Percentiles rank a stretch among this genome's conserved stretches.
phyloP scores from a whole-genome alignment of 2,113 vertebrate genomes.

The Crypturellus undulatus region DNA sequence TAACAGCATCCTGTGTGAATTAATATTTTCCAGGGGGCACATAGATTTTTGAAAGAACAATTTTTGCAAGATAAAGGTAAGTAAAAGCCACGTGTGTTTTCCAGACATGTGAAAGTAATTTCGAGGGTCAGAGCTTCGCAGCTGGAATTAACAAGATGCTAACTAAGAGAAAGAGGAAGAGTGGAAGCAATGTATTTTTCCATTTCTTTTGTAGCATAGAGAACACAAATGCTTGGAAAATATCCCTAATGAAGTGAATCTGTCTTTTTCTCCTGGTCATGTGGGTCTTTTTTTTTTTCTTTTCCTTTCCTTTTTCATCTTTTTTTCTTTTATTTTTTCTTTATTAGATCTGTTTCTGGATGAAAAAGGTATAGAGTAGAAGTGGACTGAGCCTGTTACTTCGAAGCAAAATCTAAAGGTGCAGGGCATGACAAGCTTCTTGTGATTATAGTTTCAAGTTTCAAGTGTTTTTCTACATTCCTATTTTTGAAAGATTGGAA shows the following conservation, averaged over 20 bases:
- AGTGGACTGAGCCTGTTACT: background rate
- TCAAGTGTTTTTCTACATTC: background rate
- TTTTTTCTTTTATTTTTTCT: background rate
- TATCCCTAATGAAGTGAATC: background rate
- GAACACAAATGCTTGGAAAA: background rate
- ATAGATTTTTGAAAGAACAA: constrained; percentile 3
- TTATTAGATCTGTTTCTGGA: background rate
- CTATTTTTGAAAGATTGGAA: background rate
- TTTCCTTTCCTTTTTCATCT: background rate
- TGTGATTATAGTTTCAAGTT: background rate
- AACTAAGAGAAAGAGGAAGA: constrained; percentile 9
- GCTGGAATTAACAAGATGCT: constrained; percentile 33
- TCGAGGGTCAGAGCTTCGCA: constrained; percentile 46
- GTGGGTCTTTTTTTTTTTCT: background rate
- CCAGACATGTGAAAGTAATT: constrained; percentile 62
- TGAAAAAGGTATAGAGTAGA: background rate
- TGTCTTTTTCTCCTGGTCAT: background rate
- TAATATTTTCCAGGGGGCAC: background rate
- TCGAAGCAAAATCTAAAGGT: background rate
- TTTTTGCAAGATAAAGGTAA: constrained; percentile 19
- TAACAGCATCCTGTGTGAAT: constrained; percentile 2
- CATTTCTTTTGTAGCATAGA: background rate
- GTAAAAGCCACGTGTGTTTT: constrained; percentile 39
- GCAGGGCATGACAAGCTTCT: background rate
- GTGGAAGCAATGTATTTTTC: background rate